Percentiles rank a stretch among this genome's conserved stretches.
Evolutionary conservation across 2,888 invertebrate genomes (phyloP).

Genomic region (Physocephala rufipes): DNA sequence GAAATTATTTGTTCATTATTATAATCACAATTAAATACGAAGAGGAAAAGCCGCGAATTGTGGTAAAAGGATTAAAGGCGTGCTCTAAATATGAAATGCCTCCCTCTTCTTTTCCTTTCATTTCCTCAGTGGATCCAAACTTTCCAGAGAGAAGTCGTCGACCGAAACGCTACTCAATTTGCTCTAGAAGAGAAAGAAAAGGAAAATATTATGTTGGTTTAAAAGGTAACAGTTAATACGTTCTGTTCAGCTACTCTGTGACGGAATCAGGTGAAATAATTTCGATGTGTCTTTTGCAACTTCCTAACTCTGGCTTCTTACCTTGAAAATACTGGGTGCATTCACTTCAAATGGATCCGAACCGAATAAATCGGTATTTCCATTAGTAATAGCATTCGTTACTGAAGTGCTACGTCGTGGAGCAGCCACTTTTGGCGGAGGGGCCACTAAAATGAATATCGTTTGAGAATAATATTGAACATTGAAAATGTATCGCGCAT

Average conservation of each 20-base stretch:
- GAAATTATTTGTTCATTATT: constrained; percentile 37
- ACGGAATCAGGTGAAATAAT: no score
- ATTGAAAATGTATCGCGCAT: no score
- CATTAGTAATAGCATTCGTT: constrained; percentile 50
- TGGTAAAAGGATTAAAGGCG: constrained; percentile 7
- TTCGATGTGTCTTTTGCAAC: not conserved
- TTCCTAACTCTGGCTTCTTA: constrained; percentile 43
- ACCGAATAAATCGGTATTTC: constrained; percentile 81
- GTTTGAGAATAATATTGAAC: not conserved
- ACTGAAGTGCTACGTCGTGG: constrained; percentile 65
- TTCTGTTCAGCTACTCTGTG: not conserved
- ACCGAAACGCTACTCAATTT: constrained; percentile 58
- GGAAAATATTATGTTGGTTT: no score
- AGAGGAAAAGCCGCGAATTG: not conserved
- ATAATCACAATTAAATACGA: not conserved
- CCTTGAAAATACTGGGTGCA: constrained; percentile 62
- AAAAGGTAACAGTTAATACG: no score
- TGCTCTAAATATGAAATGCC: constrained; percentile 18
- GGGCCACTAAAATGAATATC: constrained; percentile 76
- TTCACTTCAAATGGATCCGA: constrained; percentile 75
- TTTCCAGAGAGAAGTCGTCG: constrained; percentile 94
- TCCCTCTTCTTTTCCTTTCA: constrained; percentile 47
- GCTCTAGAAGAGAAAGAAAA: constrained; percentile 72
- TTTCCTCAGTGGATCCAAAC: constrained; percentile 90
- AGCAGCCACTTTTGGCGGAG: constrained; percentile 83